Percentiles rank a stretch among this genome's conserved stretches.
These are phyloP conservation scores for Meles meles DNA, from an alignment of 2,113 vertebrate species.

Conservation along the genomic window DNA sequence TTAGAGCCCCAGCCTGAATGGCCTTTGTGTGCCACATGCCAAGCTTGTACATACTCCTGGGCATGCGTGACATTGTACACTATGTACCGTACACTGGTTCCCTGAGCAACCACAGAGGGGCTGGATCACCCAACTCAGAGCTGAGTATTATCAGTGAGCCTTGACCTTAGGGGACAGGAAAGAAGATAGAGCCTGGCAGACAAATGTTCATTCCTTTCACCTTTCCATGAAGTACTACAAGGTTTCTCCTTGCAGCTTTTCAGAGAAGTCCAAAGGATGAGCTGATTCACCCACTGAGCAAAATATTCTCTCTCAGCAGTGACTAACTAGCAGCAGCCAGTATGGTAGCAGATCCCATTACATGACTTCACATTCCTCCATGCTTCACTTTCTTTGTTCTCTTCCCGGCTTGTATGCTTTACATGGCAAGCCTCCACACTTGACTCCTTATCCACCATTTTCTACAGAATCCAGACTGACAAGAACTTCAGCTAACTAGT, in stretches of 20 bases:
- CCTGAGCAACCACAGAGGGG: background rate
- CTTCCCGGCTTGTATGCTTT: background rate
- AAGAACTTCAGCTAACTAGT: background rate
- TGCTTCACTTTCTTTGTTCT: background rate
- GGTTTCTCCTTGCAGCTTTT: background rate
- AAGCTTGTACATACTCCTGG: background rate
- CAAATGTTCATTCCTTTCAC: background rate
- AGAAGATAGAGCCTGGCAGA: background rate
- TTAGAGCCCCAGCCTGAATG: background rate
- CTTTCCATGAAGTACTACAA: background rate
- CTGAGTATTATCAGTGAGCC: background rate
- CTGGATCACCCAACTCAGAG: background rate
- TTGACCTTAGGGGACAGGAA: background rate
- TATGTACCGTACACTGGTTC: background rate
- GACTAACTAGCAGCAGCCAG: background rate
- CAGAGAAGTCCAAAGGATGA: background rate
- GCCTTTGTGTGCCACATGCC: background rate
- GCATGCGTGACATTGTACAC: accelerated
- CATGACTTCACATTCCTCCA: background rate
- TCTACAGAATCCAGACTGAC: background rate
- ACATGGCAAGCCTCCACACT: background rate
- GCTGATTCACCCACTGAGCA: background rate
- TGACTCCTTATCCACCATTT: background rate
- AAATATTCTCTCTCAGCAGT: background rate
- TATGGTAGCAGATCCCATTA: background rate